A percentile compares a stretch with the other conserved stretches of the same genome.
phyloP scores from a whole-genome alignment of 2,797 vertebrate species.

The Ctenosaura bakeri region DNA sequence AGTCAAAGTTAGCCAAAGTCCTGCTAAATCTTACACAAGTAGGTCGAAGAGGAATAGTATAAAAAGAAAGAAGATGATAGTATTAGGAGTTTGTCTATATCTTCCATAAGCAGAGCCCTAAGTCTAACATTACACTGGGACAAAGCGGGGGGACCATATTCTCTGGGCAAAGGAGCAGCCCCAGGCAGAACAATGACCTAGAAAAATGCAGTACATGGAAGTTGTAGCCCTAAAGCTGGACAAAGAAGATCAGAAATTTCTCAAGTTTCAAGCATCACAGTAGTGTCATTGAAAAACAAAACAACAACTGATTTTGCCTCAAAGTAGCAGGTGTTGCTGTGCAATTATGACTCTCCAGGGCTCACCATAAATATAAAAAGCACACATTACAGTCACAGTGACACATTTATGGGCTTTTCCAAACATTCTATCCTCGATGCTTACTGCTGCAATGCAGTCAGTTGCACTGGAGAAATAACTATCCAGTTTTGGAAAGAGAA shows the following conservation, averaged over 20 bases:
- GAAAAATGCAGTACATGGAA: constrained; percentile 28
- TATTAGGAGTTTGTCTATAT: constrained; percentile 38
- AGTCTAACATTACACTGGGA: not conserved
- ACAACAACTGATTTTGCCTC: not conserved
- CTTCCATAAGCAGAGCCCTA: not conserved
- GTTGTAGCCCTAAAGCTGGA: not conserved
- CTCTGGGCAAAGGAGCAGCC: constrained; percentile 33
- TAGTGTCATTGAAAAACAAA: constrained; percentile 12
- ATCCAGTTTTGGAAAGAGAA: not conserved
- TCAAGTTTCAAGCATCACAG: constrained; percentile 20
- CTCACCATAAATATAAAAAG: constrained; percentile 33
- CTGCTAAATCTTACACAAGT: constrained; percentile 1
- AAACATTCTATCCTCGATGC: not conserved
- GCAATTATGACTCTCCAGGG: not conserved
- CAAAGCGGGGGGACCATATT: not conserved
- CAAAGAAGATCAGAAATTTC: constrained; percentile 21
- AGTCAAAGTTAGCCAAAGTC: not conserved
- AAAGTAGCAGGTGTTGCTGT: constrained; percentile 8
- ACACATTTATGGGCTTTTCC: not conserved
- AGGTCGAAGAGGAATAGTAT: not conserved
- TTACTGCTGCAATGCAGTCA: not conserved
- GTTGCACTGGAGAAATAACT: not conserved
- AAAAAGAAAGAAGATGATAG: not conserved
- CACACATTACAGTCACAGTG: not conserved
- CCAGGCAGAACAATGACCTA: constrained; percentile 32